phyloP scores from a whole-genome alignment of 1,140 invertebrate genomes.

The Trichonephila clavipes region DNA sequence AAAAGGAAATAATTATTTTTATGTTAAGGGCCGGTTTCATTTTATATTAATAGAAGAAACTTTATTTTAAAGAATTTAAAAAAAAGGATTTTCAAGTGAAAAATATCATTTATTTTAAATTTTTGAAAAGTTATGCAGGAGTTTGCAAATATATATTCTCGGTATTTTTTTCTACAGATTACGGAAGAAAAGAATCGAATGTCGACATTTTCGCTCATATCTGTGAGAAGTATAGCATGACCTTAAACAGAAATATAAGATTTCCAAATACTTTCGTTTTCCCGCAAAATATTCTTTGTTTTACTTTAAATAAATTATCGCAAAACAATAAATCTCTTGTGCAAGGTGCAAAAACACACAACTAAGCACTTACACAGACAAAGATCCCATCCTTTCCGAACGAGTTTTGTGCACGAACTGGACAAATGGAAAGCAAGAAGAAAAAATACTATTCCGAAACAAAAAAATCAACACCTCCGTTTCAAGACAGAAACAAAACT shows the following conservation, averaged over 20 bases:
- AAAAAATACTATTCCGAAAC: slow-evolving; percentile 17
- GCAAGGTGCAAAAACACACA: neutral
- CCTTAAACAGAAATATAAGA: neutral
- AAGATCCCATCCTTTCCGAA: neutral
- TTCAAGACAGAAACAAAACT: slow-evolving; percentile 22
- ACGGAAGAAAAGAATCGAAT: no score
- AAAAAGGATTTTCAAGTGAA: no score
- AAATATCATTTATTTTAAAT: no score
- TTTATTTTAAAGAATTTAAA: no score
- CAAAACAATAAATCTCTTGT: neutral
- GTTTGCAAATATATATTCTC: no score
- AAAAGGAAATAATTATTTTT: no score
- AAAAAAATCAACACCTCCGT: slow-evolving; percentile 7
- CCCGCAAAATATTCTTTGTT: neutral
- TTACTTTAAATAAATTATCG: neutral
- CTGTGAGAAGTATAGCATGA: no score
- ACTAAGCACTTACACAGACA: neutral
- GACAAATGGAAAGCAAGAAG: neutral
- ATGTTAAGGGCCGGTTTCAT: no score
- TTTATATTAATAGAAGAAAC: no score
- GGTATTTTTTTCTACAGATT: no score
- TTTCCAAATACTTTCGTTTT: neutral
- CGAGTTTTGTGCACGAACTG: neutral
- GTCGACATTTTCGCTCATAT: no score
- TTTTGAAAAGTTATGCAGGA: no score